Conservation (phyloP, 2,113 vertebrate species). For the Falco punctatus region DNA sequence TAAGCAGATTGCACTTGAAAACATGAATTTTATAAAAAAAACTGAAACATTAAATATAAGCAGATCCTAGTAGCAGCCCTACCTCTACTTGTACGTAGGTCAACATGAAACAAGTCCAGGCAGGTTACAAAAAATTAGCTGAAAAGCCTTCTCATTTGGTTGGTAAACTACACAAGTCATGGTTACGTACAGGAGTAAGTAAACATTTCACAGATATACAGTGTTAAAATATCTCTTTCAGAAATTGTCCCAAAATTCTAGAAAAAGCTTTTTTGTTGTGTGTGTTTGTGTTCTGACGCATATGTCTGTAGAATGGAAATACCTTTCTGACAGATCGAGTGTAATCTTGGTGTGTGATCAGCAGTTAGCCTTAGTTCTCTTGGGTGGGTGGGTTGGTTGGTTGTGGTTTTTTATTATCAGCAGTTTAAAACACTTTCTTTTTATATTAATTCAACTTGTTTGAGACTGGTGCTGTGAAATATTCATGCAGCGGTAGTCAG, state of each 20-base stretch:
- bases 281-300: neutral
- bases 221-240: neutral
- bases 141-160: neutral
- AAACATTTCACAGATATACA: neutral
- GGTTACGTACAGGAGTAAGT: neutral
- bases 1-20: neutral
- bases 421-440: neutral
- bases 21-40: neutral
- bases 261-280: neutral
- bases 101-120: neutral
- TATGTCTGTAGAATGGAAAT: neutral
- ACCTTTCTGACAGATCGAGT: neutral
- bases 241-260: neutral
- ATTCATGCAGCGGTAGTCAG: neutral
- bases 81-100: neutral
- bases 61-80: neutral
- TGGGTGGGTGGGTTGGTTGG: too few relatives aligned
- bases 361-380: neutral
- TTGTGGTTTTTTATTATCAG: neutral
- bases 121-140: neutral
- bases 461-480: neutral
- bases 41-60: neutral
- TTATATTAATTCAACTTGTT: neutral
- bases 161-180: rapidly evolving
- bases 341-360: neutral